Conservation (phyloP, 2,113 vertebrate genomes). For the Vireo altiloquus region DNA sequence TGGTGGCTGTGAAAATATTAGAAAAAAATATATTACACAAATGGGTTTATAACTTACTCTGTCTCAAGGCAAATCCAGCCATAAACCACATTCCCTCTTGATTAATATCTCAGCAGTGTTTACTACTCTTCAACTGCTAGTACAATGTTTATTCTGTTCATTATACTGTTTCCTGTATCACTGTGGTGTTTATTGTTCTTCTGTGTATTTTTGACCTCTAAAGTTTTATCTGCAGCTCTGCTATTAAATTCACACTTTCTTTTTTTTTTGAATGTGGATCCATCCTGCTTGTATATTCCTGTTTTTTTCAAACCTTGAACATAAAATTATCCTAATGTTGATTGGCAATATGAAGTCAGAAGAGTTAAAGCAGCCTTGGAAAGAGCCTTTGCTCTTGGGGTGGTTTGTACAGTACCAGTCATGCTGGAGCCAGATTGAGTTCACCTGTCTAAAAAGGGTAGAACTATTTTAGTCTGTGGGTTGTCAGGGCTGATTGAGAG, state of each 20-base stretch:
- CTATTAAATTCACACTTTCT: not conserved
- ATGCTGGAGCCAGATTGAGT: not conserved
- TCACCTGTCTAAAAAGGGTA: not conserved
- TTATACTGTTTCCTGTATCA: conserved; percentile 58
- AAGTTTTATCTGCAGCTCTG: conserved; percentile 57
- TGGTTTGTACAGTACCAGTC: not conserved
- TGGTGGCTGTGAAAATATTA: conserved; percentile 69
- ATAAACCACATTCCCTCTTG: conserved; percentile 62
- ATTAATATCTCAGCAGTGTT: conserved; percentile 65
- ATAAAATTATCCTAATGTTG: not conserved
- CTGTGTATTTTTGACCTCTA: conserved; percentile 72
- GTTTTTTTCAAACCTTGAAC: not conserved
- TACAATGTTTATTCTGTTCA: conserved; percentile 72
- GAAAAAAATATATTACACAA: conserved; percentile 68
- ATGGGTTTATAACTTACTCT: conserved; percentile 63
- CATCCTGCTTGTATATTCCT: not conserved
- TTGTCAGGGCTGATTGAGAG: not conserved
- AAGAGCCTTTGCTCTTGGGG: not conserved
- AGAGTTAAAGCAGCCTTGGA: not conserved
- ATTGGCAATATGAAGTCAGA: not conserved
- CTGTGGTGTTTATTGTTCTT: conserved; percentile 66
- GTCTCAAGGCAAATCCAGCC: conserved; percentile 52
- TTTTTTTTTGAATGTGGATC: not conserved
- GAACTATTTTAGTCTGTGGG: not conserved
- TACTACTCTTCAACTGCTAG: conserved; percentile 34